Percentiles rank a stretch among this genome's conserved stretches.
These are phyloP conservation scores for Caenorhabditis wallacei DNA, from an alignment of 2,888 invertebrate species.

Conservation along the genomic window DNA sequence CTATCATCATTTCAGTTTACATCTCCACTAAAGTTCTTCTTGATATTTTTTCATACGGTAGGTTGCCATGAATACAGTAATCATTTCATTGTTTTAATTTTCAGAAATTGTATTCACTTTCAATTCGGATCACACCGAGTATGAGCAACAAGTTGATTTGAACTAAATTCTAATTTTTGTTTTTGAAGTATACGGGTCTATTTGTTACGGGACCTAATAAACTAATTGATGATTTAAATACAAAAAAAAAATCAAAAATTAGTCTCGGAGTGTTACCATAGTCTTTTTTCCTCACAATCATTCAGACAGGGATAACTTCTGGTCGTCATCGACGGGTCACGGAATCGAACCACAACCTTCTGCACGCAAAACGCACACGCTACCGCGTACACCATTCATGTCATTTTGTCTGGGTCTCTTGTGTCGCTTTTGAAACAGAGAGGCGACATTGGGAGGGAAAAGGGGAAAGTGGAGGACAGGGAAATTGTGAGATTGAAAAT, in stretches of 20 bases:
- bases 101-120: slow-evolving; percentile 38
- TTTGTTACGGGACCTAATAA: slow-evolving; percentile 10
- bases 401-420: neutral
- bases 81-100: neutral
- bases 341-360: slow-evolving; percentile 44
- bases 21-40: slow-evolving; percentile 23
- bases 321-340: slow-evolving; percentile 58
- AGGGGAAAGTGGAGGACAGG: neutral
- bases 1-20: slow-evolving; percentile 12
- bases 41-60: slow-evolving; percentile 32
- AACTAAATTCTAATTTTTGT: neutral
- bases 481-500: neutral
- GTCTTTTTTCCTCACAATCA: slow-evolving; percentile 64
- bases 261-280: slow-evolving; percentile 69
- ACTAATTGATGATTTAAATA: slow-evolving; percentile 8
- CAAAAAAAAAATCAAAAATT: slow-evolving; percentile 18
- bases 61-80: no score
- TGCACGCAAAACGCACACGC: slow-evolving; percentile 35
- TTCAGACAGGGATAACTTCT: slow-evolving; percentile 70
- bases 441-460: neutral
- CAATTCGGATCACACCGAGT: slow-evolving; percentile 14
- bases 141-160: slow-evolving; percentile 14
- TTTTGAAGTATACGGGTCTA: neutral
- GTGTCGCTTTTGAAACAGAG: no score
- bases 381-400: slow-evolving; percentile 29